Percentiles rank a stretch among this genome's conserved stretches.
phyloP scores from a whole-genome alignment of 2,888 invertebrate species.

The Trilocha varians region DNA sequence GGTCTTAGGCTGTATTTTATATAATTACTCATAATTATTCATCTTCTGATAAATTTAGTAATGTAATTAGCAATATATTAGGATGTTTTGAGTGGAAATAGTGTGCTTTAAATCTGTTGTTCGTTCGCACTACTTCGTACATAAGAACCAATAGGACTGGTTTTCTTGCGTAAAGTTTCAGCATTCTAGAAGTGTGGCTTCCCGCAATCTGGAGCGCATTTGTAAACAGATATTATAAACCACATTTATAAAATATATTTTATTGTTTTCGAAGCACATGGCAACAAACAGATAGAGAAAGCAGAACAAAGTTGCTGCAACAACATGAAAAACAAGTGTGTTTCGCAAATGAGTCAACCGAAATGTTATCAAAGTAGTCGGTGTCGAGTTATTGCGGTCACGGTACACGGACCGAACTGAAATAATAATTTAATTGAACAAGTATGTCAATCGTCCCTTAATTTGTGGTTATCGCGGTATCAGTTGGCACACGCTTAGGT shows the following conservation, averaged over 20 bases:
- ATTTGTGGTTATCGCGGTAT: constrained; percentile 16
- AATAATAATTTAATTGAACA: constrained; percentile 20
- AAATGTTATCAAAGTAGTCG: constrained; percentile 11
- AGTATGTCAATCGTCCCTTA: constrained; percentile 27
- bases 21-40: background rate
- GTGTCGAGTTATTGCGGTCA: constrained; percentile 20
- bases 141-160: too few relatives aligned
- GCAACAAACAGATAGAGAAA: constrained; percentile 6
- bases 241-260: too few relatives aligned
- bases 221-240: too few relatives aligned
- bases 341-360: constrained; percentile 31
- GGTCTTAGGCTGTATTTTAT: background rate
- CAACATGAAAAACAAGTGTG: constrained; percentile 10
- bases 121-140: too few relatives aligned
- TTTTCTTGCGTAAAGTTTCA: too few relatives aligned
- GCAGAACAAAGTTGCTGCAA: constrained; percentile 8
- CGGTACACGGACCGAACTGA: constrained; percentile 15
- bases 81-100: too few relatives aligned
- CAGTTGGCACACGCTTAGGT: constrained; percentile 13
- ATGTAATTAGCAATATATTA: too few relatives aligned
- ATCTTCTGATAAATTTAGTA: too few relatives aligned
- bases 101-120: too few relatives aligned
- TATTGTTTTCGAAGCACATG: too few relatives aligned
- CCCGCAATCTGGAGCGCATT: too few relatives aligned
- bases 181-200: too few relatives aligned